phyloP scores from a whole-genome alignment of 2,113 vertebrate species.

The Oenanthe melanoleuca region DNA sequence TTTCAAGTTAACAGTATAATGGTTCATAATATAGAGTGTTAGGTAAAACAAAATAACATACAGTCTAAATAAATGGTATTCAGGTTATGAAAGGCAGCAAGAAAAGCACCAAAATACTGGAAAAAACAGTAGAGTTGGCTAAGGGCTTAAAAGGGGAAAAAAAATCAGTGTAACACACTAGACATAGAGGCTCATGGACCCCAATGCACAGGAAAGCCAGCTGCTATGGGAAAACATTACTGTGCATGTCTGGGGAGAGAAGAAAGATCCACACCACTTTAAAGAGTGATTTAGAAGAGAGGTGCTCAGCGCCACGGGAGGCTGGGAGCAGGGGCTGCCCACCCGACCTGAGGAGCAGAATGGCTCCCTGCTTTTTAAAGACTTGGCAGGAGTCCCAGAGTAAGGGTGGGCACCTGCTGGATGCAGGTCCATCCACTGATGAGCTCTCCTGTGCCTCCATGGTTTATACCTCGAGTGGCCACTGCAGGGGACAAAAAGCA shows the following conservation, averaged over 20 bases:
- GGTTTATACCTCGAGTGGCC: neutral
- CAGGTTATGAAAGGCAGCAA: neutral
- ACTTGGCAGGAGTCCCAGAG: neutral
- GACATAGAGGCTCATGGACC: neutral
- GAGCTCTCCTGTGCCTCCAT: accelerated
- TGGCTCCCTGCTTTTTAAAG: neutral
- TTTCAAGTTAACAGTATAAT: slow-evolving; percentile 43
- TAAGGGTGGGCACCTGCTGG: neutral
- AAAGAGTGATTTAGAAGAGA: neutral
- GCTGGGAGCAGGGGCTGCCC: neutral
- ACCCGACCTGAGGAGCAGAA: neutral
- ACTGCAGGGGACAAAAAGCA: neutral
- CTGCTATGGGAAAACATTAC: neutral
- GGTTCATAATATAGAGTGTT: neutral
- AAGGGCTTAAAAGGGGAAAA: neutral
- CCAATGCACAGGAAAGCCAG: neutral
- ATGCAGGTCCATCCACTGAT: accelerated
- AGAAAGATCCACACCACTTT: neutral
- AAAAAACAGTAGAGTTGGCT: neutral
- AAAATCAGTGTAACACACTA: neutral
- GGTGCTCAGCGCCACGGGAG: accelerated
- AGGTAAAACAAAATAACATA: neutral
- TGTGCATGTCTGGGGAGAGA: neutral
- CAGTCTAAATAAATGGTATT: slow-evolving; percentile 7
- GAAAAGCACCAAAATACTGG: slow-evolving; percentile 13